phyloP scores from a whole-genome alignment of 2,113 vertebrate species.

The Crotalus tigris region DNA sequence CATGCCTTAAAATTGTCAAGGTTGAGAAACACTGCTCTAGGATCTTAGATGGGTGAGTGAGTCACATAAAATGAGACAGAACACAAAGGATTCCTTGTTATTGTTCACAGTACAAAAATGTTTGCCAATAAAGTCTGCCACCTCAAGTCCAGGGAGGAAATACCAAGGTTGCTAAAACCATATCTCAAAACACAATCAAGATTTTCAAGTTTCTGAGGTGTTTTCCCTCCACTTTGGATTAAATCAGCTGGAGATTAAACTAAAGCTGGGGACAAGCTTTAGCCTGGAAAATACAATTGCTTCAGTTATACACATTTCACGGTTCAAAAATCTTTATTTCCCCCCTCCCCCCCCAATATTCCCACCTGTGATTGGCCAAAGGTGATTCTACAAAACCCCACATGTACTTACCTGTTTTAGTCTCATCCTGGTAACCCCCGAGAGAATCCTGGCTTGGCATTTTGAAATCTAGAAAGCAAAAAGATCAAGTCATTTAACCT shows the following conservation, averaged over 20 bases:
- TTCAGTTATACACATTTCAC: background rate
- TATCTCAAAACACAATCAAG: background rate
- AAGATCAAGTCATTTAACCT: background rate
- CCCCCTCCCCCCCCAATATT: background rate
- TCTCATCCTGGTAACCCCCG: accelerated
- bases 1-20: too few relatives aligned
- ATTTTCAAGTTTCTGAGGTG: background rate
- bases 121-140: background rate
- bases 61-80: background rate
- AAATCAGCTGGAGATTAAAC: background rate
- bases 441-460: conserved; percentile 32
- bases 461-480: conserved; percentile 29
- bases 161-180: background rate
- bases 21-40: too few relatives aligned
- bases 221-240: background rate
- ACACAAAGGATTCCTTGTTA: background rate
- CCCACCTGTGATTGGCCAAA: too few relatives aligned
- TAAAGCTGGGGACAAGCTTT: background rate
- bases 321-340: background rate
- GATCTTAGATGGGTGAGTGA: background rate
- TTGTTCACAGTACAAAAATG: background rate
- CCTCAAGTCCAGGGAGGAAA: background rate
- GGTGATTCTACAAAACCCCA: background rate
- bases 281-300: background rate
- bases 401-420: conserved; percentile 38